Conservation (phyloP, 2,888 invertebrate genomes). For the Agonopterix alstromeriana region DNA sequence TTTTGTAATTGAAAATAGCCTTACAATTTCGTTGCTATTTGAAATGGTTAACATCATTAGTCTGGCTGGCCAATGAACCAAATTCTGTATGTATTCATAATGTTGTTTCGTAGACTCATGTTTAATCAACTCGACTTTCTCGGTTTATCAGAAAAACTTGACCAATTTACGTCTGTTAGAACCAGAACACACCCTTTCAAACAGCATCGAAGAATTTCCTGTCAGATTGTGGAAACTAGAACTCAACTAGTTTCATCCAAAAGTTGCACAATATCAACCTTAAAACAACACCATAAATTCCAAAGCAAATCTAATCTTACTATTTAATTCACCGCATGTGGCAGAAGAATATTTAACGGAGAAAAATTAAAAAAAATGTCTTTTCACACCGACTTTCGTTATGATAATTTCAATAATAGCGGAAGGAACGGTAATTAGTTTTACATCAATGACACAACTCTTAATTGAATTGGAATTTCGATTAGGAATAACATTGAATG, state of each 20-base stretch:
- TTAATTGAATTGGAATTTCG: background rate
- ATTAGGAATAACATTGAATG: background rate
- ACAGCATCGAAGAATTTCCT: conserved; percentile 1
- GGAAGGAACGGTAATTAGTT: conserved; percentile 26
- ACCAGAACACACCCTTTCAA: too few relatives aligned
- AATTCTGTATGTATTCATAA: too few relatives aligned
- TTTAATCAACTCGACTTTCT: too few relatives aligned
- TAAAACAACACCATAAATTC: conserved; percentile 8
- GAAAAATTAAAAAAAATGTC: conserved; percentile 11
- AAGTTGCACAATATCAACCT: conserved; percentile 1
- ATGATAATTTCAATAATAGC: conserved; percentile 29
- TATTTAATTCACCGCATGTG: conserved; percentile 21
- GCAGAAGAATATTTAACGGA: conserved; percentile 4
- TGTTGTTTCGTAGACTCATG: too few relatives aligned
- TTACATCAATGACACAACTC: conserved; percentile 10
- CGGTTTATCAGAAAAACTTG: too few relatives aligned
- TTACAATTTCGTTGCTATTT: too few relatives aligned
- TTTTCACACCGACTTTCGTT: conserved; percentile 14
- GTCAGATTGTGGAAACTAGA: conserved; percentile 9
- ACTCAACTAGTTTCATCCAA: background rate
- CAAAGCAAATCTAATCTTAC: conserved; percentile 4
- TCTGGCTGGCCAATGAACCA: too few relatives aligned
- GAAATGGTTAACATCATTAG: too few relatives aligned
- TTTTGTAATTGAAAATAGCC: too few relatives aligned
- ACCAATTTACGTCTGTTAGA: too few relatives aligned